Conservation (phyloP, 2,113 vertebrate genomes). For the Balaenoptera acutorostrata region DNA sequence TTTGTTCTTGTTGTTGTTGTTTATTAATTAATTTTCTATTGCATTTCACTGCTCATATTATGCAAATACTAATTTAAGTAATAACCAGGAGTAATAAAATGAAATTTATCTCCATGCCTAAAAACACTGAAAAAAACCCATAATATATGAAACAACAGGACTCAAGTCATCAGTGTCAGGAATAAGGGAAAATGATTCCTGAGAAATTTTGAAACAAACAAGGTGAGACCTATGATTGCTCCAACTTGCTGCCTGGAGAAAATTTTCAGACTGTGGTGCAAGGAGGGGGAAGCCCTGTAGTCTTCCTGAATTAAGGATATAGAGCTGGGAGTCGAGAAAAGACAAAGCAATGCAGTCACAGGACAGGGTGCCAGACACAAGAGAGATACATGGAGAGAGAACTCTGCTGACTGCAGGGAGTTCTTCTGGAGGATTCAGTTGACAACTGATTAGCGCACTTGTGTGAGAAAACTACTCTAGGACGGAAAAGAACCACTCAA, state of each 20-base stretch:
- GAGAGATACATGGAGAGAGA: not conserved
- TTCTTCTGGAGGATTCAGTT: not conserved
- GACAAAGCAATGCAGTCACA: not conserved
- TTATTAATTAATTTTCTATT: not conserved
- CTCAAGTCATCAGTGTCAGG: not conserved
- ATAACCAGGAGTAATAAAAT: not conserved
- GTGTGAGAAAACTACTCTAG: not conserved
- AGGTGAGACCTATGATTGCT: not conserved
- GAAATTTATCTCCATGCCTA: not conserved
- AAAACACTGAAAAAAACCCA: not conserved
- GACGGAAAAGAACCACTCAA: not conserved
- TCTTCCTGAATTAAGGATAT: not conserved
- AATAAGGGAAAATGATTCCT: not conserved
- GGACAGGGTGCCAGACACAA: not conserved
- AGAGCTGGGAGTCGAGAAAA: not conserved
- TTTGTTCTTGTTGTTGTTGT: not conserved
- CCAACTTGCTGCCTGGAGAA: not conserved
- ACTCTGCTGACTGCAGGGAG: fast-evolving
- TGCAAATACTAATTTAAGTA: not conserved
- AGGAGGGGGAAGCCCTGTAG: fast-evolving
- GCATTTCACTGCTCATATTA: not conserved
- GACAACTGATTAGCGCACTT: not conserved
- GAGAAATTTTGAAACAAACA: not conserved
- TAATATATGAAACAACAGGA: not conserved
- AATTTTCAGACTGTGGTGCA: not conserved